Evolutionary conservation across 2,888 invertebrate genomes (phyloP), one percentile per base, ranked within the genome.

Genomic region (Pyrochroa serraticornis): DNA sequence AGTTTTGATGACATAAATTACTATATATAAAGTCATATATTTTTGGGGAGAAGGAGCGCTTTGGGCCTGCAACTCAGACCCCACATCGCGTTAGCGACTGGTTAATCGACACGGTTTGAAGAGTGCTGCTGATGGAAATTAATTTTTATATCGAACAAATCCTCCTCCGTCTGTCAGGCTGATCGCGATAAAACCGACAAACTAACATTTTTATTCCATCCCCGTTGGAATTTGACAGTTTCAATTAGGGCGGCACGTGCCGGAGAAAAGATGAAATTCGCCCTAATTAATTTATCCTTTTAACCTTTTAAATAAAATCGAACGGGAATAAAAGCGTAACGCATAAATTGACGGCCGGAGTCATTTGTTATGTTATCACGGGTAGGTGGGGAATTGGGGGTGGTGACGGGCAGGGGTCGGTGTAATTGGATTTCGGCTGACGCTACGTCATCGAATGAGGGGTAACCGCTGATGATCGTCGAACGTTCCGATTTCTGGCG

Each of bases 361-460:
- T 63, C 63, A 63, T 60, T 65, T 65, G 64, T 66, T 65, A 65
- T 66, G 62, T 65, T 66, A 65, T 65, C 60, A 52, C 46, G 22
- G 22, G 22, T 2, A 22, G 3, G 22, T 22, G 22, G 22, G 5
- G 22, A 5, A 5, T n/a, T 2, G 22, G 22, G 22, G 22, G 22
- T 2, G 22, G 22, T 22, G 22, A 22, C 39, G 13, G 14, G 13
- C 14, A 3, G 39, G 8, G 39, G 53, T 58, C 53, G 49, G 61
- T 56, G 62, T 67, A 66, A 67, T 66, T 66, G 66, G 65, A 66
- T 66, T 66, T 65, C 56, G 58, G 65, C 64, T 62, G 22, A 22
- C 22, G 58, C 54, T 42, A 52, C 52, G 51, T 44, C 51, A 51
- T 35, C n/a, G 51, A 42, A 50, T 51, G 36, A 43, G 35, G 37